These are phyloP conservation scores for Fissipunctia ypsillon DNA, from an alignment of 2,888 invertebrate genomes.

Conservation along the genomic window DNA sequence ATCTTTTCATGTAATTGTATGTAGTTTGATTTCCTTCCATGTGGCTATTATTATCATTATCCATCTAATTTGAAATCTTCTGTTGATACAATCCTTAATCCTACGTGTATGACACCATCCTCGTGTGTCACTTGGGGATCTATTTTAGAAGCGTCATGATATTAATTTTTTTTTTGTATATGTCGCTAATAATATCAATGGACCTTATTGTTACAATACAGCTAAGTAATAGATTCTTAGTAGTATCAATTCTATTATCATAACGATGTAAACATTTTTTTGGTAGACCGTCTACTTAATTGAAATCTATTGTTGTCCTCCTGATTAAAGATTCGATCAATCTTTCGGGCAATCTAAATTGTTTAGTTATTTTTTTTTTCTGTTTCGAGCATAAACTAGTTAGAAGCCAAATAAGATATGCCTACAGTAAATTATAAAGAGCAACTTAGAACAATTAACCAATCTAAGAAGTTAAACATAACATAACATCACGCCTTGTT, in stretches of 20 bases:
- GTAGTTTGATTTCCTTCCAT: too few relatives aligned
- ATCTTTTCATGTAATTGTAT: background rate
- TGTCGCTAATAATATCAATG: background rate
- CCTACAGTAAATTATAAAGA: background rate
- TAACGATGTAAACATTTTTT: constrained; percentile 56
- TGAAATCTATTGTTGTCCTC: constrained; percentile 49
- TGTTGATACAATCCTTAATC: too few relatives aligned
- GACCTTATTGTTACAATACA: constrained; percentile 10
- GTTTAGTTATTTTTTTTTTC: constrained; percentile 28
- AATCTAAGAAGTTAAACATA: background rate
- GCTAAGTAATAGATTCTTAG: constrained; percentile 16
- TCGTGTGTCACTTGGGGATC: background rate
- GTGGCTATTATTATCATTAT: too few relatives aligned
- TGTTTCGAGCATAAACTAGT: constrained; percentile 23
- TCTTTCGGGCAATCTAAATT: constrained; percentile 23
- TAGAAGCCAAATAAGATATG: background rate
- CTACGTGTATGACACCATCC: too few relatives aligned
- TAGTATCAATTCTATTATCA: constrained; percentile 30
- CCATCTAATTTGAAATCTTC: too few relatives aligned
- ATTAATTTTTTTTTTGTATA: constrained; percentile 2
- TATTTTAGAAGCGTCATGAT: background rate
- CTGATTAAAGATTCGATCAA: constrained; percentile 55
- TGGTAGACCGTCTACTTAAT: constrained; percentile 43
- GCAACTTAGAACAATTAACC: background rate
- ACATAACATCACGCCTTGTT: too few relatives aligned